Percentiles rank a stretch among this genome's conserved stretches.
Evolutionary conservation across 1,140 invertebrate species (phyloP).

Genomic region (Euura saliciscinereae): DNA sequence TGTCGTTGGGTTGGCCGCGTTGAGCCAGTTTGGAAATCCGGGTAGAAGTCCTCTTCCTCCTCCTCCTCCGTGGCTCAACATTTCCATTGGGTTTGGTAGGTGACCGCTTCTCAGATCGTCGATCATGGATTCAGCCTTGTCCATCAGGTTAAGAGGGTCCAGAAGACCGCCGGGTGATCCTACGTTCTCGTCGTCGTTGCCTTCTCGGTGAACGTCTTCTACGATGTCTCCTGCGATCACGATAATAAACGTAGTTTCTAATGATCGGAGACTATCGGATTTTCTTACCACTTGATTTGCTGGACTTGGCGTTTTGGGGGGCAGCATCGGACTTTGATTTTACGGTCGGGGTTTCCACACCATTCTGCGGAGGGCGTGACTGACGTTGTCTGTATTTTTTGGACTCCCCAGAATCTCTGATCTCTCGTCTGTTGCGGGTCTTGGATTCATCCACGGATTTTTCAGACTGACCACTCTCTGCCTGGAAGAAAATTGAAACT

Average conservation of each 20-base stretch:
- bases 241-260: background rate
- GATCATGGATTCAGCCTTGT: background rate
- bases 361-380: background rate
- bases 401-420: background rate
- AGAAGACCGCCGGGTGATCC: too few species aligned
- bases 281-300: constrained; percentile 4
- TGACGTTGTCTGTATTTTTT: too few species aligned
- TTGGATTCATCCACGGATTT: background rate
- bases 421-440: background rate
- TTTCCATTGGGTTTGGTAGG: background rate
- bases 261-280: background rate
- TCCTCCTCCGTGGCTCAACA: background rate
- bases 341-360: background rate
- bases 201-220: background rate
- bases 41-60: too few species aligned
- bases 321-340: background rate
- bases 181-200: background rate
- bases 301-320: background rate
- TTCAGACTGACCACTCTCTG: background rate
- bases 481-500: background rate
- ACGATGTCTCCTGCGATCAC: background rate
- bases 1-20: background rate
- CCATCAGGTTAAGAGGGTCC: too few species aligned
- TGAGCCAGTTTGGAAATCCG: background rate
- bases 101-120: background rate